Conservation (phyloP, 2,888 invertebrate species). For the Mythimna vitellina region DNA sequence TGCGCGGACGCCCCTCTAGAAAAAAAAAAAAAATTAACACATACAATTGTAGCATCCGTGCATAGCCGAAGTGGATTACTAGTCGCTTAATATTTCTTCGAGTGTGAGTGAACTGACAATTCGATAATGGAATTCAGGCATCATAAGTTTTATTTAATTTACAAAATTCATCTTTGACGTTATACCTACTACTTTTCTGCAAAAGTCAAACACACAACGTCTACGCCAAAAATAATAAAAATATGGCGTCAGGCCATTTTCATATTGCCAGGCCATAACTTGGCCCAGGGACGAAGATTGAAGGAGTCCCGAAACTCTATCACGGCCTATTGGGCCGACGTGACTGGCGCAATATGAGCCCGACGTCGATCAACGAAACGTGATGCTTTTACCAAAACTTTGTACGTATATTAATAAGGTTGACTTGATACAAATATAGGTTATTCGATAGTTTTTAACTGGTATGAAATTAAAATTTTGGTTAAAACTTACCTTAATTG, state of each 20-base stretch:
- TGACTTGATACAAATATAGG: slow-evolving; percentile 16
- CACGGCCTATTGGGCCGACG: slow-evolving; percentile 59
- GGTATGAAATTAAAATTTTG: neutral
- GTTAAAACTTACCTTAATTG: too few relatives aligned
- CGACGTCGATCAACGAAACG: slow-evolving; percentile 57
- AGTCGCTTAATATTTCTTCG: slow-evolving; percentile 2
- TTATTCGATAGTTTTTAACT: slow-evolving; percentile 2
- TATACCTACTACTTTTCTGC: neutral
- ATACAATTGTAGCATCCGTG: too few relatives aligned
- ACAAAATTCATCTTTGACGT: neutral
- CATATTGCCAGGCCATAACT: slow-evolving; percentile 39
- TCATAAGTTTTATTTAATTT: neutral
- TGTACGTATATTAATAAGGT: slow-evolving; percentile 11
- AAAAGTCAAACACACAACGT: neutral
- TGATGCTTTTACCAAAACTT: slow-evolving; percentile 61
- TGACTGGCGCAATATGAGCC: slow-evolving; percentile 54
- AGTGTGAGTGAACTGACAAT: neutral
- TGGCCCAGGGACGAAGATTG: slow-evolving; percentile 50
- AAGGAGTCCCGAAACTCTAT: slow-evolving; percentile 56
- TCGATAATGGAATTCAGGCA: neutral
- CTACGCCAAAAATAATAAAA: slow-evolving; percentile 31
- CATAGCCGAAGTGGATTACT: too few relatives aligned
- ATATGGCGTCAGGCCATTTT: slow-evolving; percentile 34
- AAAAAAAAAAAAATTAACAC: too few relatives aligned
- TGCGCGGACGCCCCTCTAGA: too few relatives aligned